Conservation (phyloP, 2,888 invertebrate genomes). For the Aplocera efformata region DNA sequence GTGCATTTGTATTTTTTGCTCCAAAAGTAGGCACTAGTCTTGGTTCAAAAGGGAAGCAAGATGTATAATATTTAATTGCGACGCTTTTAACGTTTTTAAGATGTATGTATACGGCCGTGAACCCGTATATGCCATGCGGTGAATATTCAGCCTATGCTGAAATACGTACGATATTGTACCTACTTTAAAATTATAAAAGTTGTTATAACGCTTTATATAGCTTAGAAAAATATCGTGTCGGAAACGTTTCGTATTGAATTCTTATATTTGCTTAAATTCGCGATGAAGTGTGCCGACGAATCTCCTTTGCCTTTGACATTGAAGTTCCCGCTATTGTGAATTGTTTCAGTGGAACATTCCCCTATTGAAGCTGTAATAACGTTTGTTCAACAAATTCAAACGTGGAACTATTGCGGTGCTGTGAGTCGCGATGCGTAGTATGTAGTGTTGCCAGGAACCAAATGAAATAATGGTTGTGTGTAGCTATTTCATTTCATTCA, state of each 20-base stretch:
- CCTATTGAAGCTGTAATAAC: conserved; percentile 70
- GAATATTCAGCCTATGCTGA: too few relatives aligned
- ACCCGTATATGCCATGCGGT: too few relatives aligned
- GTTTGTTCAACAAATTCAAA: conserved; percentile 74
- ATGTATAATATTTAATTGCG: too few relatives aligned
- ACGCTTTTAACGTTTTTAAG: too few relatives aligned
- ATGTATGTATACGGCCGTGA: too few relatives aligned
- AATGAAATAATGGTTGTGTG: too few relatives aligned
- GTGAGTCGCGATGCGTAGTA: conserved; percentile 34
- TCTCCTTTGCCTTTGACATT: conserved; percentile 67
- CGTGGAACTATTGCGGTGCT: conserved; percentile 64
- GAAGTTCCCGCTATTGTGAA: conserved; percentile 67
- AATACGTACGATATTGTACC: too few relatives aligned
- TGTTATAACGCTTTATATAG: conserved; percentile 2
- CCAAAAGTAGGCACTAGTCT: too few relatives aligned
- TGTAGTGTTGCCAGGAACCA: conserved; percentile 24
- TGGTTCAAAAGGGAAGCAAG: too few relatives aligned
- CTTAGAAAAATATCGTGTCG: conserved; percentile 14
- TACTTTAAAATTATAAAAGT: too few relatives aligned
- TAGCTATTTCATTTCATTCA: too few relatives aligned
- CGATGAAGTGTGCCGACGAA: conserved; percentile 48
- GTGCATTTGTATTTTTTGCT: too few relatives aligned
- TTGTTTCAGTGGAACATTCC: conserved; percentile 68
- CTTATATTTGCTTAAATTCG: conserved; percentile 43
- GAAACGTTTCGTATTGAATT: conserved; percentile 22